Conservation (phyloP, 2,797 vertebrate genomes). For the Scolopax bukidnonensis region DNA sequence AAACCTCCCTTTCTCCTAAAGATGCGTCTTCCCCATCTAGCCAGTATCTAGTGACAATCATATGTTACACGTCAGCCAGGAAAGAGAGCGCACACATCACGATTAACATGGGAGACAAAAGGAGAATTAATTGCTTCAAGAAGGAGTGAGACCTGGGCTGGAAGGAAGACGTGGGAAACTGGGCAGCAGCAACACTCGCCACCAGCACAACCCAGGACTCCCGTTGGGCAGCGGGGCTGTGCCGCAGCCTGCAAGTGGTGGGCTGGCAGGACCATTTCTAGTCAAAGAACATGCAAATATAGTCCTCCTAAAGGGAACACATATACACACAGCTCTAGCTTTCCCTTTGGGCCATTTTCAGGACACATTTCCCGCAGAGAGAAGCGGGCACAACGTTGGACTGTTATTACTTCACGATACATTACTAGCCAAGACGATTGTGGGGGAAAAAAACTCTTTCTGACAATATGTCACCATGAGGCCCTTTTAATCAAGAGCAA, state of each 20-base stretch:
- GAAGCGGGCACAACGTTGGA: neutral
- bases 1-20: neutral
- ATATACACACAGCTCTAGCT: neutral
- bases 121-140: neutral
- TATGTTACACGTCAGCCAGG: fast-evolving
- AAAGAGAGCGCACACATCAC: neutral
- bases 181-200: neutral
- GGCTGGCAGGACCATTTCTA: neutral
- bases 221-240: neutral
- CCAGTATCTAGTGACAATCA: neutral
- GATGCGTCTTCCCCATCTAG: neutral
- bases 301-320: neutral
- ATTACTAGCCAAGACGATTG: neutral
- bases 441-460: neutral
- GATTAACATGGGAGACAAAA: neutral
- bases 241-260: neutral
- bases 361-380: fast-evolving
- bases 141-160: neutral
- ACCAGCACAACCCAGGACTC: neutral
- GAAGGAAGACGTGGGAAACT: neutral
- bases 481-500: slow-evolving; percentile 44
- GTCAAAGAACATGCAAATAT: neutral
- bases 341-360: neutral
- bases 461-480: neutral
- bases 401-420: neutral